Conservation (phyloP, 2,113 vertebrate species). For the Symphodus melops region DNA sequence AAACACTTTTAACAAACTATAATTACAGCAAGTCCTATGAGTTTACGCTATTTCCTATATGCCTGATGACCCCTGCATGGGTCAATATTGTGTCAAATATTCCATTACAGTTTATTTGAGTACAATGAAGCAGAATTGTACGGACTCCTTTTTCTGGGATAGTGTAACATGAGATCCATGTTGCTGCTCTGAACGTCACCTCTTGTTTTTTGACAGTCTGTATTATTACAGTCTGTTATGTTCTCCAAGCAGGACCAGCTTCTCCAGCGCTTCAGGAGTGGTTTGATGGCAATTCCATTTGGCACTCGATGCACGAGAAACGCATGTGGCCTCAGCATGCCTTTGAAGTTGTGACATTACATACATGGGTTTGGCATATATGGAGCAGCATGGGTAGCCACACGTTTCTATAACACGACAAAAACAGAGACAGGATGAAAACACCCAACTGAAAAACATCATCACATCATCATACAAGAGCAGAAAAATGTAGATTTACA, state of each 20-base stretch:
- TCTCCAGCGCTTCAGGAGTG: slow-evolving; percentile 16
- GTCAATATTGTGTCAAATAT: slow-evolving; percentile 7
- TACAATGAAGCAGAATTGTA: slow-evolving; percentile 3
- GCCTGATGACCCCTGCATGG: not conserved
- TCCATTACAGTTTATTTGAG: slow-evolving; percentile 25
- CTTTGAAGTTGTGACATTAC: slow-evolving; percentile 39
- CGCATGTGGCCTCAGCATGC: slow-evolving; percentile 41
- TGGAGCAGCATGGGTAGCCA: not conserved
- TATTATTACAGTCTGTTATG: slow-evolving; percentile 9
- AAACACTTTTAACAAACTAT: no score
- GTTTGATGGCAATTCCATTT: slow-evolving; percentile 51
- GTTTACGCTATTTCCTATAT: not conserved
- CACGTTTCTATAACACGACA: slow-evolving; percentile 2
- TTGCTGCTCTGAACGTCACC: slow-evolving; percentile 17
- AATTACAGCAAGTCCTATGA: no score
- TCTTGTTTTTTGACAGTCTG: slow-evolving; percentile 12
- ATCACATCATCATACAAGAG: not conserved
- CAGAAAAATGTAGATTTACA: not conserved
- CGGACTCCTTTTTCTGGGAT: slow-evolving; percentile 9
- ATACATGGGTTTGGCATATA: slow-evolving; percentile 40
- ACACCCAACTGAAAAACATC: slow-evolving; percentile 37
- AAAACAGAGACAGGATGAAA: slow-evolving; percentile 19
- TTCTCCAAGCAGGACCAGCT: slow-evolving; percentile 38
- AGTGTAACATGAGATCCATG: slow-evolving; percentile 12
- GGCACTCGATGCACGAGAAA: slow-evolving; percentile 25